Base-by-base conservation (phyloP, 2,113 vertebrate genomes). In the Martes martes region DNA sequence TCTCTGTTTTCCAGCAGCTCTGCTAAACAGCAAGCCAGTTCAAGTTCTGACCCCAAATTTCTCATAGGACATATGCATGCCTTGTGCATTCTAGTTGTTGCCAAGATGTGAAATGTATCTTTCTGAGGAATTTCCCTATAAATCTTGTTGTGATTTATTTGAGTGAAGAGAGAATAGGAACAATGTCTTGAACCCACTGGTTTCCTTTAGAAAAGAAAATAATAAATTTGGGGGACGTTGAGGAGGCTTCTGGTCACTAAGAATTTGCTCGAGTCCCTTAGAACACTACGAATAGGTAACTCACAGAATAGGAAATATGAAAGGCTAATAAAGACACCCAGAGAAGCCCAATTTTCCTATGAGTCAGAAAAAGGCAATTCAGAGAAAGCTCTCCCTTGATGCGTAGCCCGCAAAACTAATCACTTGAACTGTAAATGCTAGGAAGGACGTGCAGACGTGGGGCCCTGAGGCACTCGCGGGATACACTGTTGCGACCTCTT, bases 381-480 rank as follows among this genome's bases (percentile, higher is more conserved):
- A 65, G 61, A 71, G 14, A 36, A 82, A 76, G 19, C 2, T 2
- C 28, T 63, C 36, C 18, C 42, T n/a, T 9, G 39, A 63, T 7
- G 52, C 16, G 11, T 13, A n/a, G 26, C 86, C 59, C 23, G 18
- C 39, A 47, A 39, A 52, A 67, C 21, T 24, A 39, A 39, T 6
- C 33, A 33, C 59, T 9, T 55, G 74, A 69, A 24, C n/a, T 26
- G 24, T 8, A 26, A 33, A 21, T 11, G 42, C 65, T 61, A 28
- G 47, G 73, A 87, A 87, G 76, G 24, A 23, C 13, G 3, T 10
- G 19, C 21, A 28, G 24, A 78, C 33, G 33, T 7, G 61, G 45
- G 1, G 15, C 31, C 6, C 11, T 31, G 28, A 2, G 2, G 31
- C 24, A 14, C 4, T 0, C 9, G 7, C 15, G 57, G 13, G n/a